Evolutionary conservation across 2,797 vertebrate genomes (phyloP), one percentile per base, ranked within the genome.

Genomic region (Semotilus atromaculatus): DNA sequence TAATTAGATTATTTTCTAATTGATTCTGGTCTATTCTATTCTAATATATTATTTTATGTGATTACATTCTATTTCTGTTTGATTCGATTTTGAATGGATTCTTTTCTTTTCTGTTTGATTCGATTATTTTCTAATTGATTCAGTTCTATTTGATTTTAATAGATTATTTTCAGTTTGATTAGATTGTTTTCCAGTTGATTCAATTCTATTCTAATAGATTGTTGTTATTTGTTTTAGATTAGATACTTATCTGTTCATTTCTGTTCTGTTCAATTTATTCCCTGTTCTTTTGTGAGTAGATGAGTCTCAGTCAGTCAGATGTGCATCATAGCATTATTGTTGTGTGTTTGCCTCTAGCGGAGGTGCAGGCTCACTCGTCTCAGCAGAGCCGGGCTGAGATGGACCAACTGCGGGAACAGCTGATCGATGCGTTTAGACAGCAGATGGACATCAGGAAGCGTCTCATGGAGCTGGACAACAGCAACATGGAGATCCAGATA

Each of bases 401-500:
- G 94, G 96, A 96, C 21, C 94, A 92, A 68, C 81, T 97, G 78
- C 93, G 93, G 75, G 96, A 96, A 87, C 95, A 97, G 93, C 95
- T 98, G 64, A 89, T 97, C 80, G 90, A 95, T 23, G 96, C 95
- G 2, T 96, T 97, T 89, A 93, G 94, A 18, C 95, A 97, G 81
- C 96, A 97, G 93, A 97, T 96, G 95, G 96, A 97, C 16, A 95
- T 97, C 82, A 92, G 94, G n/a, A 95, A 92, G 80, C 94, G 87
- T 84, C 94, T 98, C 81, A 95, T 97, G 94, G 96, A 95, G 88
- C 94, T 97, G 93, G 96, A 98, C 79, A 96, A 94, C 93, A 95
- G 75, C 10, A 92, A 94, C 92, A 95, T 96, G 96, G 95, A 96
- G 85, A 94, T 96, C 89, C 96, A 96, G 93, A 95, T 97, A 0